phyloP scores from a whole-genome alignment of 2,113 vertebrate genomes.

The Malaclemys terrapin region DNA sequence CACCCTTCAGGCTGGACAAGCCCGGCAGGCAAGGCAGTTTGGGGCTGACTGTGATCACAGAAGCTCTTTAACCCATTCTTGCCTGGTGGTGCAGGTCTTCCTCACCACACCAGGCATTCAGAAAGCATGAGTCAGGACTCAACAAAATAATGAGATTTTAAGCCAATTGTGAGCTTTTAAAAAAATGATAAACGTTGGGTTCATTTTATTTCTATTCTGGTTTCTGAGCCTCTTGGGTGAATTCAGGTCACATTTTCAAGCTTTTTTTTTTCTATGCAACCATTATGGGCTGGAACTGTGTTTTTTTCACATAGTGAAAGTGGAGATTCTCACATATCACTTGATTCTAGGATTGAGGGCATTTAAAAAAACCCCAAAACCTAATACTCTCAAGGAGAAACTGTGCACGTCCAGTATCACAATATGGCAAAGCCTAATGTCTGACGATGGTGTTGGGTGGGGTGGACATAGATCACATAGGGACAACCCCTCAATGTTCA shows the following conservation, averaged over 20 bases:
- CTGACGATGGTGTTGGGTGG: no score
- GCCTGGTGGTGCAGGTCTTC: background rate
- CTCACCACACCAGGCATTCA: background rate
- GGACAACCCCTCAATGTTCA: no score
- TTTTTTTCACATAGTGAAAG: background rate
- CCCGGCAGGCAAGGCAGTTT: background rate
- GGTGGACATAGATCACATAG: no score
- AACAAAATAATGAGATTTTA: background rate
- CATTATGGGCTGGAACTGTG: background rate
- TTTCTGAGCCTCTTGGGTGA: background rate
- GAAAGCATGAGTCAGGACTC: background rate
- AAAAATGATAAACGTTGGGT: background rate
- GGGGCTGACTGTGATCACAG: background rate
- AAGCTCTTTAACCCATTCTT: background rate
- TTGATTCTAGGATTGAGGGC: no score
- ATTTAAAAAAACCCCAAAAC: no score
- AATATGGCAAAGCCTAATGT: no score
- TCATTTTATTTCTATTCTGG: background rate
- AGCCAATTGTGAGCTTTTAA: background rate
- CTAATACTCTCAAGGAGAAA: no score
- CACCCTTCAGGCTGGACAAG: background rate
- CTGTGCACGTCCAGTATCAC: no score
- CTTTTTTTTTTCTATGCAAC: background rate
- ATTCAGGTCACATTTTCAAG: background rate
- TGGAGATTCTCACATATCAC: background rate